Percentiles rank a stretch among this genome's conserved stretches.
Evolutionary conservation across 2,113 vertebrate species (phyloP).

Genomic region (Gallinago paraguaiae): DNA sequence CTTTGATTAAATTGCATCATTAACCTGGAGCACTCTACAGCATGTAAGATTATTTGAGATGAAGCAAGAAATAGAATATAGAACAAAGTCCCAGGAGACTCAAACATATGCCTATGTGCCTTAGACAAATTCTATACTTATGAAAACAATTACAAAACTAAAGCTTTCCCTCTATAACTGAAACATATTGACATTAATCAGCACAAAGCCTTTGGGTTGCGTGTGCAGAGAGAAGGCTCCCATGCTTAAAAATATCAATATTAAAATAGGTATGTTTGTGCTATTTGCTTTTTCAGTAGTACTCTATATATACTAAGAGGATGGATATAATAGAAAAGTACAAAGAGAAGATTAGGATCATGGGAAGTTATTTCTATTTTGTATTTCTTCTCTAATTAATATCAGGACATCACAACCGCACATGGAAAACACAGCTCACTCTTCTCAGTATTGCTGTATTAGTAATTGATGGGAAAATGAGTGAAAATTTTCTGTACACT

Average conservation of each 20-base stretch:
- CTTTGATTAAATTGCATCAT: background rate
- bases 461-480: background rate
- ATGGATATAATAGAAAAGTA: background rate
- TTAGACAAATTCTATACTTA: background rate
- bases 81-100: background rate
- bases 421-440: background rate
- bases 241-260: background rate
- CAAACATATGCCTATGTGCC: fast-evolving
- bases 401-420: background rate
- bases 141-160: background rate
- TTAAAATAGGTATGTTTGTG: background rate
- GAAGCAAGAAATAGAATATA: background rate
- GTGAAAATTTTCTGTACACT: background rate
- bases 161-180: background rate
- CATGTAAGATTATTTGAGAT: background rate
- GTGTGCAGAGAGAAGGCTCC: background rate
- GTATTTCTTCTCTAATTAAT: background rate
- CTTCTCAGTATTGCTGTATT: background rate
- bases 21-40: background rate
- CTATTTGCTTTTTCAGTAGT: background rate
- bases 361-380: background rate
- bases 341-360: background rate
- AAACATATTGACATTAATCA: background rate
- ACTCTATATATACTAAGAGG: background rate
- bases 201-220: background rate